A percentile compares a stretch with the other conserved stretches of the same genome.
Conservation (phyloP, 2,797 vertebrate genomes). For the Sciurus carolinensis region DNA sequence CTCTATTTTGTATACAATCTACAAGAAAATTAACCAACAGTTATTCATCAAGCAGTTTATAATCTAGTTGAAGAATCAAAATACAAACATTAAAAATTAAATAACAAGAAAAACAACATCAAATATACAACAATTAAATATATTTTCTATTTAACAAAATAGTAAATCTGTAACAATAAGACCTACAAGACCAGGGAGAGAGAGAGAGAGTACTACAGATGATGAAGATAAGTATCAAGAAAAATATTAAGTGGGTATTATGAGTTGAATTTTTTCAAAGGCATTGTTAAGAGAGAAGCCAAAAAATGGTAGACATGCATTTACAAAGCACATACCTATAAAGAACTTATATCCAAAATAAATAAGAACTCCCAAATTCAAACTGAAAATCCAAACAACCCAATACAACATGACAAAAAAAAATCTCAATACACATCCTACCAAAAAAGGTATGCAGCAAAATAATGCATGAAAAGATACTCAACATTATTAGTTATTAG, state of each 20-base stretch:
- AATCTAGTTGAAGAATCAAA: slow-evolving; percentile 33
- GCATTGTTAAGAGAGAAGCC: not conserved
- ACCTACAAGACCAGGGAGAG: not conserved
- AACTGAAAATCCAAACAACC: not conserved
- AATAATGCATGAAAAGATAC: not conserved
- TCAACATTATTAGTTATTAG: not conserved
- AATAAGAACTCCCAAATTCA: not conserved
- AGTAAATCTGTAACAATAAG: not conserved
- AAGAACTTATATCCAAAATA: slow-evolving; percentile 13
- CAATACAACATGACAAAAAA: not conserved
- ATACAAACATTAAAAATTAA: slow-evolving; percentile 41
- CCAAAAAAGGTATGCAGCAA: slow-evolving; percentile 1
- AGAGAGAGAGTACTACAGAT: not conserved
- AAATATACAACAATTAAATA: not conserved
- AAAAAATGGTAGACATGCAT: not conserved
- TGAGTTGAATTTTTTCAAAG: not conserved
- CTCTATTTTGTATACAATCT: not conserved
- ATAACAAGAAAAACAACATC: not conserved
- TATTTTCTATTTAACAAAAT: slow-evolving; percentile 46
- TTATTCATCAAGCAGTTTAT: slow-evolving; percentile 28
- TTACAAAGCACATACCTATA: slow-evolving; percentile 13
- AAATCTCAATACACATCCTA: not conserved
- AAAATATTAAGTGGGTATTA: slow-evolving; percentile 32
- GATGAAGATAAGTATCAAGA: not conserved
- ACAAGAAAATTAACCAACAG: not conserved